Base-by-base conservation (phyloP, 2,797 vertebrate species). In the Diceros bicornis region DNA sequence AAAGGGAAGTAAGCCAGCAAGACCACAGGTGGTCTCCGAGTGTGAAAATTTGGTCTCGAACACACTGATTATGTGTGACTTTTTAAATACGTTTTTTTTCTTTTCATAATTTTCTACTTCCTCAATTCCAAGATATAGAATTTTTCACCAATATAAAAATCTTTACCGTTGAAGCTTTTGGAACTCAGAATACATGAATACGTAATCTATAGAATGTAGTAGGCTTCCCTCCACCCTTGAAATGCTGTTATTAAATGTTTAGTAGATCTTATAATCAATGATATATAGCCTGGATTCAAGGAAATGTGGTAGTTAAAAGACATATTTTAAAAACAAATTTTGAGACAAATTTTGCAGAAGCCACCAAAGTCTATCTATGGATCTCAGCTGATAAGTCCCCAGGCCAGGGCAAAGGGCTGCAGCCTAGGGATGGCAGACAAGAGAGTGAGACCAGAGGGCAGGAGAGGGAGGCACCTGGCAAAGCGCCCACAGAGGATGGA, bases 281-380 rank as follows among this genome's bases (percentile, higher is more conserved):
- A 6, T 17, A n/a, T 66, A 0, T 14, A 59, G n/a, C 74, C 59
- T 87, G 21, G 37, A 81, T 62, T 85, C 66, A 85, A 89, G 52
- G 9, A 72, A 94, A 41, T 29, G 6, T 66, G 62, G 29, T 13
- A 34, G 61, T 29, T 71, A 81, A 97, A 88, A 94, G 17, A 61
- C 7, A 25, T 2, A 59, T 62, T 62, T 96, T 85, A 81, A 91
- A 92, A 89, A 78, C 20, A 85, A 89, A 81, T 61, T 21, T 52
- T 29, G 4, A 92, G 91, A 71, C 2, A 32, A 44, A 62, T 83
- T 86, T 81, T 79, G 68, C 13, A 68, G 72, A 84, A 64, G 68
- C 25, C 55, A 62, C 59, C 29, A 64, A 87, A 78, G 86, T 75
- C 50, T 9, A 71, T 14, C 55, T 47, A 44, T 2, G 4, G 34